Conservation (phyloP, 1,140 invertebrate species). For the Portunus trituberculatus region DNA sequence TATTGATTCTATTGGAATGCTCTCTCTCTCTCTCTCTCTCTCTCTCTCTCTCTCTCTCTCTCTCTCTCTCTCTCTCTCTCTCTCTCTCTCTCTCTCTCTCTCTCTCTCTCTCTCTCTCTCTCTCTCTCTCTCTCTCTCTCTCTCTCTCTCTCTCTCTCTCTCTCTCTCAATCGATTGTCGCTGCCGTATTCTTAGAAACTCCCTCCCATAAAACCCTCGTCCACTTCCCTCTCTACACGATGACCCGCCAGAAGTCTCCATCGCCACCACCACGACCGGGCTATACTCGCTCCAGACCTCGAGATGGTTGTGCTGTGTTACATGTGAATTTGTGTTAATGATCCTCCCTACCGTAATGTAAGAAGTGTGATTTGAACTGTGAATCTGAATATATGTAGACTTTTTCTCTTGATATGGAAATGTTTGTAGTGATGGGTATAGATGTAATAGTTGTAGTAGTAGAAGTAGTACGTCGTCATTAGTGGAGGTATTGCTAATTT, state of each 20-base stretch:
- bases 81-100: constrained; percentile 20
- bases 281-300: too few species aligned
- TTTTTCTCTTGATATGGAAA: too few species aligned
- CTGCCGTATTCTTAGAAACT: background rate
- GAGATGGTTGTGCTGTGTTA: too few species aligned
- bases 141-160: background rate
- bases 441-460: too few species aligned
- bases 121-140: constrained; percentile 2
- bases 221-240: background rate
- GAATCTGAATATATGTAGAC: too few species aligned
- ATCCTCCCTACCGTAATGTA: too few species aligned
- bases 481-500: too few species aligned
- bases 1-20: too few species aligned
- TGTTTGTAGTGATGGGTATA: too few species aligned
- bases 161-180: background rate
- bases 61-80: constrained; percentile 11
- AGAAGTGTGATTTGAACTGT: too few species aligned
- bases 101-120: constrained; percentile 16
- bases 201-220: background rate
- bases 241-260: background rate
- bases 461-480: too few species aligned
- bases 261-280: background rate
- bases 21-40: background rate
- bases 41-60: constrained; percentile 11
- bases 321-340: too few species aligned